Conservation (phyloP, 2,797 vertebrate genomes). For the Ciconia nigra region DNA sequence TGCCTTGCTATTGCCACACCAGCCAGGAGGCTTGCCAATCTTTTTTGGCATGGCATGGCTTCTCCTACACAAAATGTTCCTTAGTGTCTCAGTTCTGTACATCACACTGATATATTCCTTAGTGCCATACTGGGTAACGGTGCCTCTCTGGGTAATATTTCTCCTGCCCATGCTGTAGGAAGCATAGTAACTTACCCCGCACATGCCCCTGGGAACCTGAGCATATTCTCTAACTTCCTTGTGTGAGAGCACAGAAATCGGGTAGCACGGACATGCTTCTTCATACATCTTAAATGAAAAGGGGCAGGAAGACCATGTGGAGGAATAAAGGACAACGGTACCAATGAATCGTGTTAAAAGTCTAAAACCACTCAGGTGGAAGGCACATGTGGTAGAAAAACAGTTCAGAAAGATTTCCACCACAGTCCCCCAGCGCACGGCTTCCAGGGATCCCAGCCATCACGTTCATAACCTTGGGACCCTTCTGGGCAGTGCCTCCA, state of each 20-base stretch:
- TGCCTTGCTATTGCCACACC: neutral
- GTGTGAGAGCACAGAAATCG: neutral
- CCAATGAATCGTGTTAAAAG: neutral
- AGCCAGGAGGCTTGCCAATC: neutral
- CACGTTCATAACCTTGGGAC: neutral
- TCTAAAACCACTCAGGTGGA: neutral
- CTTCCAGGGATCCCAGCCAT: neutral
- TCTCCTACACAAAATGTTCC: neutral
- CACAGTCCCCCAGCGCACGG: neutral
- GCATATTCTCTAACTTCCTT: neutral
- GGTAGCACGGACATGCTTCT: fast-evolving
- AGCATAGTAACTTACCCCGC: neutral
- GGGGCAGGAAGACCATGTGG: fast-evolving
- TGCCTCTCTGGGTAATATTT: neutral
- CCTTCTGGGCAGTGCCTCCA: neutral
- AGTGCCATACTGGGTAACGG: neutral
- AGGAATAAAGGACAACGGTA: neutral
- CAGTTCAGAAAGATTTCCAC: neutral
- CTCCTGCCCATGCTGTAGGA: neutral
- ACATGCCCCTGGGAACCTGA: neutral
- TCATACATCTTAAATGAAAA: neutral
- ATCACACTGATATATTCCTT: neutral
- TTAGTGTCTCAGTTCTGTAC: neutral
- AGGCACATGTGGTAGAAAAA: neutral
- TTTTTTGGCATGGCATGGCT: neutral